Evolutionary conservation across 2,888 invertebrate species (phyloP).

Genomic region (Drosophila flavopinicola): DNA sequence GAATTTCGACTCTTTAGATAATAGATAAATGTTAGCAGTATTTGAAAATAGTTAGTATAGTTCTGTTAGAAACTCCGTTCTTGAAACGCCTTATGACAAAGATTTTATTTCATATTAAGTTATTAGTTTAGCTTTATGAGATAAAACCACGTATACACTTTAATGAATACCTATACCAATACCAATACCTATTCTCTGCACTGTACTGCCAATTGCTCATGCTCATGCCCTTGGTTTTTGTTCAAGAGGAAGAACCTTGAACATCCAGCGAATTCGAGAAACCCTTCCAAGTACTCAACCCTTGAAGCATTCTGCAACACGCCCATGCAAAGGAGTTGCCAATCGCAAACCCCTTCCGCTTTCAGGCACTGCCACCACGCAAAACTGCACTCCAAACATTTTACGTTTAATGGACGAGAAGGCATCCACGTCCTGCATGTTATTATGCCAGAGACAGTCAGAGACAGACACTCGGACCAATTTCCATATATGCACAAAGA

Average conservation of each 20-base stretch:
- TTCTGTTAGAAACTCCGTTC: no score
- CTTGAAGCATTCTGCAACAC: not conserved
- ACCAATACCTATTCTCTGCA: not conserved
- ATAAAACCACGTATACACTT: no score
- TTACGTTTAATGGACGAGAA: constrained; percentile 64
- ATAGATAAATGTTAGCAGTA: no score
- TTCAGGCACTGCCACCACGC: constrained; percentile 23
- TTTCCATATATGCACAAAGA: constrained; percentile 34
- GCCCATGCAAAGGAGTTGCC: not conserved
- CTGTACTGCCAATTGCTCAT: not conserved
- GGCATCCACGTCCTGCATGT: constrained; percentile 46
- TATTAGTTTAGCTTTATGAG: no score
- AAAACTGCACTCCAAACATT: constrained; percentile 68
- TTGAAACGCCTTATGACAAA: no score
- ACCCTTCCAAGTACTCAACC: not conserved
- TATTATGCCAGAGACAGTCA: constrained; percentile 45
- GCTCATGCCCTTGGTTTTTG: not conserved
- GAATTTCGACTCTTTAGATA: no score
- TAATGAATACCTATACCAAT: no score
- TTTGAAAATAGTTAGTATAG: no score
- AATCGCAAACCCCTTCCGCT: constrained; percentile 3
- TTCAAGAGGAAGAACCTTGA: not conserved
- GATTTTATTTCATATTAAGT: no score
- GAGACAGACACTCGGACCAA: constrained; percentile 19
- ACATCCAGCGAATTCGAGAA: no score